These are phyloP conservation scores for Geotrypetes seraphini DNA, from an alignment of 2,797 vertebrate species.

Conservation along the genomic window DNA sequence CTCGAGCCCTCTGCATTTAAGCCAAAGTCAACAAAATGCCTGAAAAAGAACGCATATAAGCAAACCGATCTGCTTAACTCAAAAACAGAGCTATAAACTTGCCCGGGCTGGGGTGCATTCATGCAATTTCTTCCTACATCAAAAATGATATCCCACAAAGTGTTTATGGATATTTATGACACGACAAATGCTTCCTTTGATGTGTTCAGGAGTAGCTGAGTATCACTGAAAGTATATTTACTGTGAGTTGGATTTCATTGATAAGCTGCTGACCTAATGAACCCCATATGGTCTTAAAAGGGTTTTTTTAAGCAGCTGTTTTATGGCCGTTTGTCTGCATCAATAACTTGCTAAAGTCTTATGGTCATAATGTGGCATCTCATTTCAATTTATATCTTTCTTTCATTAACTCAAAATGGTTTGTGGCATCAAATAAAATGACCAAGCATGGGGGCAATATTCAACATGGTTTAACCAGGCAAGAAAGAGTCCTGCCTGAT, in stretches of 20 bases:
- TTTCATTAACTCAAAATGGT: too few species aligned
- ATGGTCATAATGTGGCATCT: too few species aligned
- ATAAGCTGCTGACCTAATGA: accelerated
- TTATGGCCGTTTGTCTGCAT: accelerated
- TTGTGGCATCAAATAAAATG: too few species aligned
- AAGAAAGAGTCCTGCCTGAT: too few species aligned
- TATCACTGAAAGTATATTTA: neutral
- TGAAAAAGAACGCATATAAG: slow-evolving; percentile 32
- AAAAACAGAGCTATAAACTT: slow-evolving; percentile 42
- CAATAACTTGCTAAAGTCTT: neutral
- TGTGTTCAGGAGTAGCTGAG: accelerated
- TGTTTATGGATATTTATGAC: slow-evolving; percentile 8
- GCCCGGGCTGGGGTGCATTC: slow-evolving; percentile 30
- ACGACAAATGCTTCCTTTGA: neutral
- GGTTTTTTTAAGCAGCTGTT: neutral
- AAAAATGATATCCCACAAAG: neutral
- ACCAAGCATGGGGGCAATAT: too few species aligned
- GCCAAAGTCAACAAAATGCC: slow-evolving; percentile 44
- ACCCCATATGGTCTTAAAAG: neutral
- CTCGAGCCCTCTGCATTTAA: slow-evolving; percentile 11
- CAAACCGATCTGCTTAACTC: slow-evolving; percentile 20
- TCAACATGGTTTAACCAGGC: too few species aligned
- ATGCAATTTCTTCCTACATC: too few species aligned
- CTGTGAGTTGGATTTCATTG: neutral
- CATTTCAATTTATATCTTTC: too few species aligned